These are phyloP conservation scores for Aplocera efformata DNA, from an alignment of 2,888 invertebrate genomes.

Conservation along the genomic window DNA sequence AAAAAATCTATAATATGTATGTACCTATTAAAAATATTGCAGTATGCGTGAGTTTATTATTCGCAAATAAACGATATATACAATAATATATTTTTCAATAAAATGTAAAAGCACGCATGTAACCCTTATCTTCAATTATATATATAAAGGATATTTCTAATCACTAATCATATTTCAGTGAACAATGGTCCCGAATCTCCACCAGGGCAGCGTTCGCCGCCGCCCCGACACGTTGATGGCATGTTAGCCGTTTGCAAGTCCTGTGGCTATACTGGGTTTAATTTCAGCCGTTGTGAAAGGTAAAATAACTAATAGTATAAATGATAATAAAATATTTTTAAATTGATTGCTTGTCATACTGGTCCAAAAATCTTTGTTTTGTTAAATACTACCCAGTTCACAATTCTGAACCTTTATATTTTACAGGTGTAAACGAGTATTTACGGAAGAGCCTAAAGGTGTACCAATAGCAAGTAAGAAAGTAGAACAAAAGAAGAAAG, in stretches of 20 bases:
- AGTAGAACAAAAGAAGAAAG: slow-evolving; percentile 73
- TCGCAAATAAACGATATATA: too few relatives aligned
- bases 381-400: too few relatives aligned
- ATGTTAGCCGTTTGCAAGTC: slow-evolving; percentile 88
- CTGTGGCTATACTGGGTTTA: slow-evolving; percentile 89
- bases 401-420: slow-evolving; percentile 14
- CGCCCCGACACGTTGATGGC: slow-evolving; percentile 84
- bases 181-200: slow-evolving; percentile 69
- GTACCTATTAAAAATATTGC: too few relatives aligned
- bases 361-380: too few relatives aligned
- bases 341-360: too few relatives aligned
- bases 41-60: too few relatives aligned
- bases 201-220: slow-evolving; percentile 78
- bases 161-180: slow-evolving; percentile 31
- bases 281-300: slow-evolving; percentile 89
- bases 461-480: slow-evolving; percentile 70
- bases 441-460: slow-evolving; percentile 86
- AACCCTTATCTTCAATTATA: too few relatives aligned
- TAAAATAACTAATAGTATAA: slow-evolving; percentile 26
- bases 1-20: too few relatives aligned
- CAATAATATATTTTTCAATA: too few relatives aligned
- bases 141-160: too few relatives aligned
- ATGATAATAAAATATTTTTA: too few relatives aligned
- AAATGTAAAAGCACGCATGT: too few relatives aligned
- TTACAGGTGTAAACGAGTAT: slow-evolving; percentile 83